A percentile compares a stretch with the other conserved stretches of the same genome.
phyloP scores from a whole-genome alignment of 2,797 vertebrate species.

The Alfaro cultratus region DNA sequence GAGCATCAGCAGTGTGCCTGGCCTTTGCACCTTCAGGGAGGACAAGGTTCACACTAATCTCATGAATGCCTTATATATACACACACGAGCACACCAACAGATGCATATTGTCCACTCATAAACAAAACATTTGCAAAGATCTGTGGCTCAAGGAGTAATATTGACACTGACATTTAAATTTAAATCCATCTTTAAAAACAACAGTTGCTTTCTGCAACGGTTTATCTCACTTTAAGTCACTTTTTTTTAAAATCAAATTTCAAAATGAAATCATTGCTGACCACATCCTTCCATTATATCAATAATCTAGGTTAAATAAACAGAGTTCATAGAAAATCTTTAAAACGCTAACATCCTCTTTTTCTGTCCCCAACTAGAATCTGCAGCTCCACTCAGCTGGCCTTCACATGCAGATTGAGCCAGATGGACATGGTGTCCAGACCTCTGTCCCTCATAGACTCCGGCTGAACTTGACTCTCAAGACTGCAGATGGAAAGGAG shows the following conservation, averaged over 20 bases:
- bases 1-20: slow-evolving; percentile 68
- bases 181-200: slow-evolving; percentile 22
- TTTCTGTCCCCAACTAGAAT: slow-evolving; percentile 51
- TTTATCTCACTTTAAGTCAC: slow-evolving; percentile 35
- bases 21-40: slow-evolving; percentile 72
- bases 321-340: slow-evolving; percentile 63
- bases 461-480: slow-evolving; percentile 85
- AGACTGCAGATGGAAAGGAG: slow-evolving; percentile 78
- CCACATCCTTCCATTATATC: slow-evolving; percentile 45
- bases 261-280: slow-evolving; percentile 45
- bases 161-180: slow-evolving; percentile 18
- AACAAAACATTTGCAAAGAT: slow-evolving; percentile 35
- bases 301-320: slow-evolving; percentile 63
- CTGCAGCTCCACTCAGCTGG: slow-evolving; percentile 70
- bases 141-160: slow-evolving; percentile 14
- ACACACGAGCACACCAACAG: slow-evolving; percentile 26
- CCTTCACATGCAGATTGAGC: slow-evolving; percentile 79
- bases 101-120: slow-evolving; percentile 35
- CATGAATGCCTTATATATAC: slow-evolving; percentile 60
- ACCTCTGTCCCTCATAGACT: slow-evolving; percentile 72
- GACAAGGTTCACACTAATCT: slow-evolving; percentile 68
- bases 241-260: slow-evolving; percentile 40
- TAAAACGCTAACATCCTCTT: slow-evolving; percentile 64
- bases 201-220: background rate
- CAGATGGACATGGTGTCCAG: slow-evolving; percentile 81